These are phyloP conservation scores for Cetonia aurata DNA, from an alignment of 2,888 invertebrate genomes.

Conservation along the genomic window DNA sequence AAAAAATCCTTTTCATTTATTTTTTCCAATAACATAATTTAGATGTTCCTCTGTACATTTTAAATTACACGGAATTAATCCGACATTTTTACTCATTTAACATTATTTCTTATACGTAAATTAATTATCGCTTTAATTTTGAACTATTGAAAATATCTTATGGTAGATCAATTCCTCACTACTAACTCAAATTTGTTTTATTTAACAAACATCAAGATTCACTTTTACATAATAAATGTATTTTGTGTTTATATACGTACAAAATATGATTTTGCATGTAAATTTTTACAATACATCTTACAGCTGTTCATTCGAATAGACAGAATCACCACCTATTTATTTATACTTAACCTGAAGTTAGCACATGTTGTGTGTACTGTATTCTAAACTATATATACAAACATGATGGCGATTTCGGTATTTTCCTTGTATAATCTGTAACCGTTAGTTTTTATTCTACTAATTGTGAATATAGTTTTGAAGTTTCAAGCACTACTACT, in stretches of 20 bases:
- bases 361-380: too few relatives aligned
- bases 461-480: too few relatives aligned
- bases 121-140: constrained; percentile 5
- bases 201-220: constrained; percentile 21
- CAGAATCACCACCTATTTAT: too few relatives aligned
- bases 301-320: constrained; percentile 6
- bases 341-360: too few relatives aligned
- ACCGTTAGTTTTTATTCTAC: too few relatives aligned
- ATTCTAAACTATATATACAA: too few relatives aligned
- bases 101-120: constrained; percentile 13
- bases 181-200: constrained; percentile 19
- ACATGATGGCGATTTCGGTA: too few relatives aligned
- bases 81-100: constrained; percentile 30
- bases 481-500: constrained; percentile 13
- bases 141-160: constrained; percentile 4
- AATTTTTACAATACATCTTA: constrained; percentile 11
- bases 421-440: too few relatives aligned
- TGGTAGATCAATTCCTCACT: constrained; percentile 15
- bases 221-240: neutral
- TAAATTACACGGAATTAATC: neutral
- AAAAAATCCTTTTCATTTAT: neutral
- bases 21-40: neutral
- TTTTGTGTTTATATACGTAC: neutral
- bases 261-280: constrained; percentile 27
- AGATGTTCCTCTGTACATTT: too few relatives aligned